Evolutionary conservation across 1,140 invertebrate genomes (phyloP).

Genomic region (Drosophila sulfurigaster): DNA sequence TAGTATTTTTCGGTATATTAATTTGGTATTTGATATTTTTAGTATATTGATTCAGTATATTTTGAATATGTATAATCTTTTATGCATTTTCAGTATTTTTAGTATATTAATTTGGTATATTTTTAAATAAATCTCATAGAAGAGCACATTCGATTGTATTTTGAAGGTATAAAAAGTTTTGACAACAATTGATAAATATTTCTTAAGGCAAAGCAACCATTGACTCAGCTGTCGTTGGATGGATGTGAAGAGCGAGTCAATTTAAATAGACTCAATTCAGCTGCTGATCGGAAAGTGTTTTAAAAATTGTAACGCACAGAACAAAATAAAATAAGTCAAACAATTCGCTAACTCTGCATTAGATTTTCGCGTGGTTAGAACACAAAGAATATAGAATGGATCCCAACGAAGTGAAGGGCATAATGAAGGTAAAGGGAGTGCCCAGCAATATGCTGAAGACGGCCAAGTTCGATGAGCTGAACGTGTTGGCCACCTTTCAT

Average conservation of each 20-base stretch:
- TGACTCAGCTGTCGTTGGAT: no score
- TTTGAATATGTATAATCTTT: no score
- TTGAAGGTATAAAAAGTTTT: no score
- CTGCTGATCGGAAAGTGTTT: neutral
- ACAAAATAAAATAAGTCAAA: neutral
- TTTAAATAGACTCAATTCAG: neutral
- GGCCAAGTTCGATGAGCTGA: constrained; percentile 72
- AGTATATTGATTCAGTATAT: no score
- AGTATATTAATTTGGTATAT: no score
- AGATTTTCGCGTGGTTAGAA: neutral
- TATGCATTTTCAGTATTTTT: no score
- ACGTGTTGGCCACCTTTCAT: constrained; percentile 70
- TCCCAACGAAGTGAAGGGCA: constrained; percentile 31
- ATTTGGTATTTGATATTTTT: no score
- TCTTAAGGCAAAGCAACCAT: no score
- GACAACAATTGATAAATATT: no score
- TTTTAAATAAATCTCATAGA: no score
- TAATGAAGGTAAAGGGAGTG: constrained; percentile 34
- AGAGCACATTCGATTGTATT: no score
- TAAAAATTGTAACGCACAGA: constrained; percentile 11
- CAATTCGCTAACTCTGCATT: constrained; percentile 15
- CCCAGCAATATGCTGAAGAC: constrained; percentile 10
- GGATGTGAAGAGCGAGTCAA: neutral
- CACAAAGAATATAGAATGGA: neutral
- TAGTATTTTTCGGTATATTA: no score